Conservation (phyloP, 2,797 vertebrate genomes). For the Nothura maculosa region DNA sequence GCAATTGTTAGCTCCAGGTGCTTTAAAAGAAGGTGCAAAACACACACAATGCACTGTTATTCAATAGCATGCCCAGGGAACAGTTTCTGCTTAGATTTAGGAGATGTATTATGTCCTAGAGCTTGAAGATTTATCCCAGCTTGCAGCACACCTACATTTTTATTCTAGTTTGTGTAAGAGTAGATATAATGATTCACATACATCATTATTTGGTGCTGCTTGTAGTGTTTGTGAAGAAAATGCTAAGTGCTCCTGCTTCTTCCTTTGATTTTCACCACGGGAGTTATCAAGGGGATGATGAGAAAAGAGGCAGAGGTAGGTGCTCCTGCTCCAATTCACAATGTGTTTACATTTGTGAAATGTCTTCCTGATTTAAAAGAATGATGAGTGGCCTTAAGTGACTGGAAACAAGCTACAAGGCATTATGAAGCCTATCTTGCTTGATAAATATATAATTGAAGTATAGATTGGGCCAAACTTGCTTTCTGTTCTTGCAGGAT, state of each 20-base stretch:
- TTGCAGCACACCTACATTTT: constrained; percentile 35
- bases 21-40: not conserved
- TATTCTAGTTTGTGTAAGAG: constrained; percentile 5
- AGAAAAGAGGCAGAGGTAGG: not conserved
- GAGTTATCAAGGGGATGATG: not conserved
- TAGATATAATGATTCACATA: constrained; percentile 48
- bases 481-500: constrained; percentile 4
- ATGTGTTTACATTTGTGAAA: not conserved
- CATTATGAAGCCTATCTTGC: not conserved
- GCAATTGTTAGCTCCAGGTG: not conserved
- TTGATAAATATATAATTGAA: not conserved
- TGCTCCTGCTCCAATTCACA: not conserved
- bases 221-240: constrained; percentile 48
- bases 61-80: not conserved
- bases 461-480: not conserved
- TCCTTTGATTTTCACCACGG: not conserved
- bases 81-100: not conserved
- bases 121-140: not conserved
- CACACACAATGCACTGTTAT: not conserved
- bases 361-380: constrained; percentile 6
- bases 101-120: not conserved
- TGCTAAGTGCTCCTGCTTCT: not conserved
- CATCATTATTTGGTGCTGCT: constrained; percentile 16
- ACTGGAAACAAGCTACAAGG: not conserved
- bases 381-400: not conserved